Evolutionary conservation across 2,797 vertebrate species (phyloP), one percentile per base, ranked within the genome.

Genomic region (Nyctibius grandis): DNA sequence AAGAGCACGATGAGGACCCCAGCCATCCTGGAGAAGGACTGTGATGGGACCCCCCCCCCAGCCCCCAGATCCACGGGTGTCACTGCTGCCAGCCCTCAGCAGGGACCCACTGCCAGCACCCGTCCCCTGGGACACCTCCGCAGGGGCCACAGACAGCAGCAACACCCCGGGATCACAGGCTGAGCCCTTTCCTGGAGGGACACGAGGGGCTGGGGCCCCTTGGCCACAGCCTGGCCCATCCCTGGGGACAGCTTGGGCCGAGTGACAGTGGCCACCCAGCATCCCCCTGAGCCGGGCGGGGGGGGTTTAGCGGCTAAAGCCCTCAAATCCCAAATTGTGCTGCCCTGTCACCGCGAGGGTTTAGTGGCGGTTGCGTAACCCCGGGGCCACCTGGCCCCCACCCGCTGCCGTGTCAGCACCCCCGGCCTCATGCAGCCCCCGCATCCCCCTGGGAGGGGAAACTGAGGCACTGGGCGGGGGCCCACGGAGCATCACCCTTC

Each of bases 291-390:
- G 82, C 36, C 40, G 82, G 65, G 69, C 9, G 7, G 45, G 28
- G 33, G 57, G 36, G 54, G 80, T 93, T 98, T 95, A 96, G 68
- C 56, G 2, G 69, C 70, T 97, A 96, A 96, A 97, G 88, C 89
- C 84, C 77, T 92, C 70, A 98, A 98, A 98, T 98, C 98, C 98
- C 97, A 97, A 97, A 98, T 97, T 96, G 97, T 96, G 97, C 97
- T 97, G 96, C 83, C 74, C 95, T 97, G 97, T 97, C 97, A 97
- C 44, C 60, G 54, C 2, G 65, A 97, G 98, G 97, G 97, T 98
- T 98, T 98, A 98, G 97, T 61, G 48, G 57, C 54, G 73, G 97
- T 98, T 98, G 98, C 95, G 83, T 97, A 98, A 98, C 95, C 54
- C 69, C 38, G 56, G 50, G 48, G 88, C 93, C 92, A 77, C 92